Conservation (phyloP, 1,140 invertebrate species). For the Rhopalosiphum padi region DNA sequence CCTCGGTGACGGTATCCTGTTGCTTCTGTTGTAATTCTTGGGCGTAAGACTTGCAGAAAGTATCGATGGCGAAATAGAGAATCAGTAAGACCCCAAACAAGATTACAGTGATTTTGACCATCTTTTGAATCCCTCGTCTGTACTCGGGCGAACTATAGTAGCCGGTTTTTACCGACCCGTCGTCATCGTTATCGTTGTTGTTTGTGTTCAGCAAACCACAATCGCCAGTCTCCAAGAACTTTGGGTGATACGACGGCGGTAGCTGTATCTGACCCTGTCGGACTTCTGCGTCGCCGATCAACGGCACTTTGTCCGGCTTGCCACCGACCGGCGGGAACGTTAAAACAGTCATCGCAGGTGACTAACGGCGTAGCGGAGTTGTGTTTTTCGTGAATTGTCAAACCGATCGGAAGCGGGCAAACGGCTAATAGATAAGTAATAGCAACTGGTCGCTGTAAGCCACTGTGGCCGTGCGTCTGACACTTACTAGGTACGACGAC, state of each 20-base stretch:
- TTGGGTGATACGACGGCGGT: not conserved
- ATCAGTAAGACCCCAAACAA: rapidly evolving
- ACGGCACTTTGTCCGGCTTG: slow-evolving; percentile 6
- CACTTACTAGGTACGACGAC: too few species aligned
- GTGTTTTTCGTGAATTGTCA: not conserved
- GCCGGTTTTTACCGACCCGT: too few species aligned
- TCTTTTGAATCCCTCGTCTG: not conserved
- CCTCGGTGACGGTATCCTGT: too few species aligned
- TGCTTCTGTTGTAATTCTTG: not conserved
- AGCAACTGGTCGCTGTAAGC: not conserved
- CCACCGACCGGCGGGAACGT: not conserved
- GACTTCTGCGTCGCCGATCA: not conserved
- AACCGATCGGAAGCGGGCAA: not conserved
- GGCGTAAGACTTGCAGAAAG: not conserved
- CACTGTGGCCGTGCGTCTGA: not conserved
- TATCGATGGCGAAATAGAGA: not conserved
- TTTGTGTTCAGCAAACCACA: not conserved
- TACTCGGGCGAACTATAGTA: not conserved
- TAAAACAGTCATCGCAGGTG: not conserved
- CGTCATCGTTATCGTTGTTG: not conserved
- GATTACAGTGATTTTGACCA: not conserved
- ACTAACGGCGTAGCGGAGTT: not conserved
- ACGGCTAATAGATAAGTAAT: not conserved
- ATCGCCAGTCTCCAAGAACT: not conserved
- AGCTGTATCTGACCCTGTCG: not conserved